Base-by-base conservation (phyloP, 2,113 vertebrate genomes). In the Paracanthobrama guichenoti region DNA sequence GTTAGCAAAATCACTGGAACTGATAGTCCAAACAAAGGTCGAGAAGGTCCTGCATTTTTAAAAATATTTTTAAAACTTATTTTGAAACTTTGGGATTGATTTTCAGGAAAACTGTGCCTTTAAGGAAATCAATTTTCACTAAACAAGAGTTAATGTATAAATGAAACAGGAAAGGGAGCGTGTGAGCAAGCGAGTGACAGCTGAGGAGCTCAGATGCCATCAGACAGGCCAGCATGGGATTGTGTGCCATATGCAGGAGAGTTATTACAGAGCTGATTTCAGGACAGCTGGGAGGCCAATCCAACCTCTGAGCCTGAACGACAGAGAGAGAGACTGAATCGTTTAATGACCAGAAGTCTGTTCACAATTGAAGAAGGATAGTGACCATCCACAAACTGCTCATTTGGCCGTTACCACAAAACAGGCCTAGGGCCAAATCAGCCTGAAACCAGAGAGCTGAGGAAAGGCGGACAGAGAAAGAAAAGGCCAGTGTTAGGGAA, bases 401-500 rank as follows among this genome's bases (percentile, higher is more conserved):
- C 67, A 80, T 85, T 85, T 81, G 46, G 55, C 59, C 9, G 4
- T 64, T 42, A 81, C 84, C 84, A 66, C 84, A 62, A 64, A 85
- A 73, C 26, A 55, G 76, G 31, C 84, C 22, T 9, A 39, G 24
- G 46, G 64, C 62, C 26, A 66, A 48, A 62, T 42, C 78, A 44
- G 57, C 24, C 24, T 10, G 67, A 59, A 79, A 26, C 16, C 10
- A 57, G 28, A 71, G 60, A 59, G 39, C 46, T 1, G n/a, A 46
- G 28, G 35, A 87, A 39, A 48, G 44, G 48, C 11, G n/a, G 59
- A 64, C 55, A 72, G 76, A 73, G 48, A 66, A 46, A 59, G 3
- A 75, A 85, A 85, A 87, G 89, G 83, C 87, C 88, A 88, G 88
- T 92, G 92, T 93, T 94, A 92, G 89, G 90, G 92, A 92, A 93